Percentiles rank a stretch among this genome's conserved stretches.
phyloP scores from a whole-genome alignment of 1,140 invertebrate genomes.

The Megalopta genalis region DNA sequence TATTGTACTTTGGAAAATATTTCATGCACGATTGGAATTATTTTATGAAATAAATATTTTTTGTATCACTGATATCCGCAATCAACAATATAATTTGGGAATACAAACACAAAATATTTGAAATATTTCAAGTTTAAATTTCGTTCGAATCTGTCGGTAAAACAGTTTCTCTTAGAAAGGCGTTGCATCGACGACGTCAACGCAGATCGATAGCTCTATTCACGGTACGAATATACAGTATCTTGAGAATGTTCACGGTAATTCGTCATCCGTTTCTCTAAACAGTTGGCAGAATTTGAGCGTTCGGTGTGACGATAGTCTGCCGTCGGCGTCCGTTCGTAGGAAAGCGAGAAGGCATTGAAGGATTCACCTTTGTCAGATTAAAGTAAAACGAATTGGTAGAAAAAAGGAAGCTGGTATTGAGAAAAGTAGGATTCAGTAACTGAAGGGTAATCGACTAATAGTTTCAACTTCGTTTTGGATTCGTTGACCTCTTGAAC shows the following conservation, averaged over 20 bases:
- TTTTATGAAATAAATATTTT: neutral
- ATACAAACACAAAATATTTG: neutral
- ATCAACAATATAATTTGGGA: neutral
- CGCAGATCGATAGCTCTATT: constrained; percentile 32
- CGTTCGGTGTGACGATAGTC: constrained; percentile 45
- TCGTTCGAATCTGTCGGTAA: neutral
- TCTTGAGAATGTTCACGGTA: constrained; percentile 32
- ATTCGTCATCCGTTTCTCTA: constrained; percentile 45
- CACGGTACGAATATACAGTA: constrained; percentile 34
- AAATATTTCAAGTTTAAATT: neutral
- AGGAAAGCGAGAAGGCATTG: constrained; percentile 35
- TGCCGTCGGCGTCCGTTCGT: constrained; percentile 57
- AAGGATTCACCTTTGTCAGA: constrained; percentile 40
- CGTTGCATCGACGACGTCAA: constrained; percentile 24
- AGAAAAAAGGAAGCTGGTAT: neutral
- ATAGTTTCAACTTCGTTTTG: constrained; percentile 1
- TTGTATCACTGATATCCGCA: neutral
- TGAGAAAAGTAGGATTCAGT: neutral
- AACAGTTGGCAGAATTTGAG: constrained; percentile 62
- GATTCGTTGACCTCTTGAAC: constrained; percentile 38
- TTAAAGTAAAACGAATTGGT: constrained; percentile 29
- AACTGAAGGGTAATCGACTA: neutral
- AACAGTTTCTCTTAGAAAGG: neutral
- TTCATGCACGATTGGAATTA: neutral
- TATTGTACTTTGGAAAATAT: neutral